A percentile compares a stretch with the other conserved stretches of the same genome.
Evolutionary conservation across 2,797 vertebrate genomes (phyloP).

Genomic region (Bovichtus variegatus): DNA sequence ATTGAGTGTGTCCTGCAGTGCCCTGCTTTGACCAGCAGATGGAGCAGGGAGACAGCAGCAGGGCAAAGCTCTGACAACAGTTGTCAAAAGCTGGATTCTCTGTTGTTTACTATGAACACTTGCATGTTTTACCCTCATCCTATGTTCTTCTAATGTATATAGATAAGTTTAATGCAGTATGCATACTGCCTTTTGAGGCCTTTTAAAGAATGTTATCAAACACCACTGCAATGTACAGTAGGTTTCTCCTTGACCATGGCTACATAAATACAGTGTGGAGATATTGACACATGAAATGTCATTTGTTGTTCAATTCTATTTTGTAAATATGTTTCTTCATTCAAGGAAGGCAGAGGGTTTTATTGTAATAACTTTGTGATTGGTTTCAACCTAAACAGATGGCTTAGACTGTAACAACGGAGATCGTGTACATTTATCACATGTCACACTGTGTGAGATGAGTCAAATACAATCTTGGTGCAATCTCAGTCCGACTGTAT

Average conservation of each 20-base stretch:
- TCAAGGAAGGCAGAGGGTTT: too few species aligned
- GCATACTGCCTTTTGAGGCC: not conserved
- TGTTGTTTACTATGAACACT: not conserved
- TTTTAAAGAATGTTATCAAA: not conserved
- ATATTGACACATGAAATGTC: not conserved
- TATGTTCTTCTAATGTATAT: not conserved
- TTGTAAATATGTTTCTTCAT: too few species aligned
- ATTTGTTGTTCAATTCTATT: not conserved
- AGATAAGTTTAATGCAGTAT: not conserved
- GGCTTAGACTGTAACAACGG: not conserved
- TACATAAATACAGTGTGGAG: not conserved
- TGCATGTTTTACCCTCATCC: not conserved
- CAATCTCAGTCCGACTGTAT: not conserved
- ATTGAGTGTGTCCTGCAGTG: not conserved
- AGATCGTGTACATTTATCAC: not conserved
- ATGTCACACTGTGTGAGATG: not conserved
- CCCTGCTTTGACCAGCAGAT: conserved; percentile 45
- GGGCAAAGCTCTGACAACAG: not conserved
- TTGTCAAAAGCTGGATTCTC: not conserved
- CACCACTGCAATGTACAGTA: not conserved
- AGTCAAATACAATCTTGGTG: not conserved
- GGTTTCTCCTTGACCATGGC: not conserved
- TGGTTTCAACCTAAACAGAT: not conserved
- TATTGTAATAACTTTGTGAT: too few species aligned
- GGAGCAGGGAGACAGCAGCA: conserved; percentile 28